These are phyloP conservation scores for Adrianichthys oophorus DNA, from an alignment of 2,797 vertebrate genomes.

Conservation along the genomic window DNA sequence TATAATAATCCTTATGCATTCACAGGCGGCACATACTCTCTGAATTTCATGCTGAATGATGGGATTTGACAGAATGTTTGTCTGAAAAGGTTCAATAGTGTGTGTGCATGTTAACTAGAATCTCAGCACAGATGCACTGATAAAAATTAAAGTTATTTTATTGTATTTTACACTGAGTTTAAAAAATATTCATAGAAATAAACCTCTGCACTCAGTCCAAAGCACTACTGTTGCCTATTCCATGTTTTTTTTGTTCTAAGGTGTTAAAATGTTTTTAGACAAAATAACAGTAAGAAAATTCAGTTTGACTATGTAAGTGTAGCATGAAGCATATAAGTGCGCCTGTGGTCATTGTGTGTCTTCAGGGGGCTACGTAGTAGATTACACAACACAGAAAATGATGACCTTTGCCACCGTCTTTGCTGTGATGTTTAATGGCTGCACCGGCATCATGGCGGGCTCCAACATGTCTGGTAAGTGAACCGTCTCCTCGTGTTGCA, in stretches of 20 bases:
- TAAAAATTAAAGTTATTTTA: background rate
- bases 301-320: too few species aligned
- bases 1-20: background rate
- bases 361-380: slow-evolving; percentile 78
- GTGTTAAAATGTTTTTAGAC: too few species aligned
- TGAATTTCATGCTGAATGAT: background rate
- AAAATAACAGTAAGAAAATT: too few species aligned
- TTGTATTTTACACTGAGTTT: background rate
- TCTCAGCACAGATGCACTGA: background rate
- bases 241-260: too few species aligned
- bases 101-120: background rate
- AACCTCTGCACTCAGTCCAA: too few species aligned
- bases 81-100: background rate
- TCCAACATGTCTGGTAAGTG: slow-evolving; percentile 90
- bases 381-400: slow-evolving; percentile 85
- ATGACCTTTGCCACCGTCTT: slow-evolving; percentile 91
- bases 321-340: too few species aligned
- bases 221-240: too few species aligned
- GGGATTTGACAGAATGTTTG: too few species aligned
- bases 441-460: slow-evolving; percentile 94
- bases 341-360: background rate
- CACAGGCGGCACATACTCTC: background rate
- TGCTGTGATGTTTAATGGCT: slow-evolving; percentile 92
- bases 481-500: background rate
- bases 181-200: too few species aligned